Evolutionary conservation across 2,797 vertebrate genomes (phyloP), one percentile per base, ranked within the genome.

Genomic region (Gadopsis marmoratus): DNA sequence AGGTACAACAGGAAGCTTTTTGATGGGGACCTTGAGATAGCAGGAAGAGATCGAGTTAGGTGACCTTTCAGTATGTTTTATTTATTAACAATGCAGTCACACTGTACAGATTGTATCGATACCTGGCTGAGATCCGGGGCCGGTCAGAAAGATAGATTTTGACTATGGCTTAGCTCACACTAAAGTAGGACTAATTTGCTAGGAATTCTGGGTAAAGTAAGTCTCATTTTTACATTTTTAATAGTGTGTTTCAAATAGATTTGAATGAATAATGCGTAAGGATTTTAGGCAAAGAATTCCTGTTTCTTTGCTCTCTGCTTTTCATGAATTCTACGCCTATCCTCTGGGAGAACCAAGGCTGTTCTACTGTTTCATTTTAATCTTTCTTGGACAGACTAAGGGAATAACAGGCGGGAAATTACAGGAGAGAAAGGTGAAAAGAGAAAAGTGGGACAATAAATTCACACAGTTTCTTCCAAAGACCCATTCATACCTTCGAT

Each of bases 261-360:
- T 31, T 62, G 61, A 55, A 68, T 74, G 19, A 68, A 43, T 58
- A 35, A 29, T 51, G 7, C 41, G 41, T 21, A 4, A 37, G 56
- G 7, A 16, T 55, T 56, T 1, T 1, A 60, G 19, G 31, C 31
- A 16, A 19, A 53, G 23, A 29, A 47, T 3, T 19, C 37, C 9
- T 14, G 12, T 51, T 74, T 26, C 12, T n/a, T 3, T 60, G 43
- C 43, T 72, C 33, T 31, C 31, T 65, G 45, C 59, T 58, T n/a
- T 55, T 37, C 26, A 37, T 83, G 35, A 37, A 69, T 65, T 56
- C 7, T 7, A 21, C 23, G 37, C n/a, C 10, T 12, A 1, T 71
- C 59, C 33, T 48, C 12, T 53, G 31, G 29, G 55, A 78, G 60
- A 12, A 62, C 55, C 0, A 1, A 16, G 29, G 21, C 47, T 48